These are phyloP conservation scores for Coregonus sp. DNA, from an alignment of 2,797 vertebrate species.

Conservation along the genomic window DNA sequence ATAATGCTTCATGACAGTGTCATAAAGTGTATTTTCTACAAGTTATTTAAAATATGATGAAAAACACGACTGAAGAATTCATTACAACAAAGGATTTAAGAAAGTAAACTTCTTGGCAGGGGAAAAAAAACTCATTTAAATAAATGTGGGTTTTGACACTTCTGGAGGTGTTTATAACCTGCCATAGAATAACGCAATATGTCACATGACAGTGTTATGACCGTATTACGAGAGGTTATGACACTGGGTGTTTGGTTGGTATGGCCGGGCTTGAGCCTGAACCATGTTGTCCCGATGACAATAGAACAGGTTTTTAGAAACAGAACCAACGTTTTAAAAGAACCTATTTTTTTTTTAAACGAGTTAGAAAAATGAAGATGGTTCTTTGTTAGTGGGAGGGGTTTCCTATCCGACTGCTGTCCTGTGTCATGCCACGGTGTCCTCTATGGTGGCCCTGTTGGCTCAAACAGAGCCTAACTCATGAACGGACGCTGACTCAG, in stretches of 20 bases:
- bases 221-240: too few species aligned
- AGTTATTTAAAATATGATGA: too few species aligned
- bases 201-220: too few species aligned
- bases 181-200: too few species aligned
- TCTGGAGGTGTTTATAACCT: too few species aligned
- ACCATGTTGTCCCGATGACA: slow-evolving; percentile 35
- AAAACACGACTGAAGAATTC: too few species aligned
- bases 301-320: slow-evolving; percentile 56
- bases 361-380: slow-evolving; percentile 46
- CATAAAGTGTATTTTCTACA: too few species aligned
- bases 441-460: slow-evolving; percentile 44
- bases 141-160: too few species aligned
- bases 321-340: slow-evolving; percentile 53
- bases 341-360: slow-evolving; percentile 71
- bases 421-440: slow-evolving; percentile 55
- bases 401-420: slow-evolving; percentile 54
- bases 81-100: too few species aligned
- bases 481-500: slow-evolving; percentile 52
- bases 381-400: slow-evolving; percentile 54
- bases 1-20: too few species aligned
- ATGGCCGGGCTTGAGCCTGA: slow-evolving; percentile 30
- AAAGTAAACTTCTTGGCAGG: too few species aligned
- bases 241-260: slow-evolving; percentile 49
- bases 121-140: too few species aligned
- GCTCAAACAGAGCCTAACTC: slow-evolving; percentile 31